A percentile compares a stretch with the other conserved stretches of the same genome.
These are phyloP conservation scores for Holocentrus rufus DNA, from an alignment of 2,797 vertebrate genomes.

Conservation along the genomic window DNA sequence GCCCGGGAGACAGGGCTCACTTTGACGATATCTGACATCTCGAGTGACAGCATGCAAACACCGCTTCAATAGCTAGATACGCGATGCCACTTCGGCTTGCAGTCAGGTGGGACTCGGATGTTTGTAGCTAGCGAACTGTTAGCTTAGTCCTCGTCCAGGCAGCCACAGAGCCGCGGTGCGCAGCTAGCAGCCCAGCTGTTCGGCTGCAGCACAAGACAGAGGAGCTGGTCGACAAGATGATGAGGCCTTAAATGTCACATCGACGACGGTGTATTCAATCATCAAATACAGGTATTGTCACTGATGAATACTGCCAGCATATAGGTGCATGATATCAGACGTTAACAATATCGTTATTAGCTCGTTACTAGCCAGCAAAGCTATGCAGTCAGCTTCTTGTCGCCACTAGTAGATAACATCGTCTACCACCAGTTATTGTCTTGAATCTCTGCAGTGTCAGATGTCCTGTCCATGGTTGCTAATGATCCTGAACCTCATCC, in stretches of 20 bases:
- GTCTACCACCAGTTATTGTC: neutral
- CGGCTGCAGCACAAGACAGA: conserved; percentile 44
- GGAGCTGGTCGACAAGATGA: conserved; percentile 49
- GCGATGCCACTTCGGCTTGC: conserved; percentile 30
- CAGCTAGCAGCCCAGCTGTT: conserved; percentile 55
- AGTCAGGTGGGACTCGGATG: conserved; percentile 44
- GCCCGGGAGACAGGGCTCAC: conserved; percentile 1
- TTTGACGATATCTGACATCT: conserved; percentile 17
- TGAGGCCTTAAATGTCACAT: conserved; percentile 67
- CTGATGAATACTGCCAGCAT: neutral
- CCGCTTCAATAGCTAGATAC: neutral
- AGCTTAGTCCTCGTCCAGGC: conserved; percentile 44
- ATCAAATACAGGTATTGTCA: conserved; percentile 61
- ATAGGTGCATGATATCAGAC: neutral
- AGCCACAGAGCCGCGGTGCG: conserved; percentile 10
- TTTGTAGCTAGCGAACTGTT: conserved; percentile 41
- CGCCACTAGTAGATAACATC: too few relatives aligned
- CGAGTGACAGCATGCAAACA: neutral
- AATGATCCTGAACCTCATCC: neutral
- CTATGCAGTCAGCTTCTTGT: neutral
- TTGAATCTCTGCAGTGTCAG: neutral
- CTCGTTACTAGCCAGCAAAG: neutral
- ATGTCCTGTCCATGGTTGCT: neutral
- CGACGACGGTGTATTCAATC: conserved; percentile 44
- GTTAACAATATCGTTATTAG: neutral